Base-by-base conservation (phyloP, 2,797 vertebrate genomes). In the Lepidocolaptes lacrymiger region DNA sequence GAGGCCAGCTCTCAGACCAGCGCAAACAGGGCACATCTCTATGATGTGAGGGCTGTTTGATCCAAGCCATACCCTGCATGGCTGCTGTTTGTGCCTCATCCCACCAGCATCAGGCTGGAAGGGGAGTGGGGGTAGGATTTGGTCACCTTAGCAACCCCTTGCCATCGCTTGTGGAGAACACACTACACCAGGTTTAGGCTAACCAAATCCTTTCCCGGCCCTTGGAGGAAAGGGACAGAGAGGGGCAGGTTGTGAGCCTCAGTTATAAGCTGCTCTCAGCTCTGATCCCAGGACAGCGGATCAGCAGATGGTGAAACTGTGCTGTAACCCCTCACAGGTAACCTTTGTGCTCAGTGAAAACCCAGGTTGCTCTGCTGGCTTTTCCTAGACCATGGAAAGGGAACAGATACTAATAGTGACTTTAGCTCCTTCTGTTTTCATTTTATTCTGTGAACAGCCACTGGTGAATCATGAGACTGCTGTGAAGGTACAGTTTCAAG, bases 21-120 rank as follows among this genome's bases (percentile, higher is more conserved):
- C 1, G 2, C 74, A 4, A 7, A 43, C 2, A 0, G 44, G 15
- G 39, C 46, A 5, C 0, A 2, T 13, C 64, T 41, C 14, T 24
- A 24, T 1, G 0, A 3, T 7, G 28, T 3, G 21, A 23, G 52
- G 52, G 52, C 54, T 41, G 17, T 46, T 56, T 1, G 2, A 51
- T 24, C 48, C 2, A 2, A 77, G 37, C 36, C 71, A 62, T 39
- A 5, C 52, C 8, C 85, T 23, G 55, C n/a, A 10, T 56, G 0
- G 55, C 63, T 52, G 63, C 59, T 55, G 14, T 14, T 39, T 18
- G 21, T 21, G 10, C n/a, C 55, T 69, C 37, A 15, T 20, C 20
- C n/a, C 12, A 2, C 37, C 39, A 7, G 58, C 22, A 3, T 16
- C 3, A 24, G 37, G 15, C 54, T 17, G 68, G 37, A 39, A 46